Conservation (phyloP, 2,797 vertebrate genomes). For the Pristis pectinata region DNA sequence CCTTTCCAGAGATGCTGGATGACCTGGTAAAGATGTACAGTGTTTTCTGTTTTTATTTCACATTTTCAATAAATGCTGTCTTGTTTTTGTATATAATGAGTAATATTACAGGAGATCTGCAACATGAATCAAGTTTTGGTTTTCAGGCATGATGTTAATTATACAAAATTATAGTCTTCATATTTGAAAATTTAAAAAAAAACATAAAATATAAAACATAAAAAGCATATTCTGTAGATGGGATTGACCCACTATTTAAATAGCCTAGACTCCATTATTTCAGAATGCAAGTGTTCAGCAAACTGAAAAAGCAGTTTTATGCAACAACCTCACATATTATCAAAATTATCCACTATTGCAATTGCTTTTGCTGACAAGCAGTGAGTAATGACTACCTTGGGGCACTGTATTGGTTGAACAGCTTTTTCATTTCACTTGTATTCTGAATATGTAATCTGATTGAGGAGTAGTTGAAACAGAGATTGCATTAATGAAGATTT, state of each 20-base stretch:
- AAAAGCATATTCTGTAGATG: background rate
- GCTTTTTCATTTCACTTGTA: conserved; percentile 37
- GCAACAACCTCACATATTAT: background rate
- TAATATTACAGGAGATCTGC: background rate
- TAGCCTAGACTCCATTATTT: background rate
- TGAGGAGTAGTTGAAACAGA: background rate
- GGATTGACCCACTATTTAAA: background rate
- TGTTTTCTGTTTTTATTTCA: too few relatives aligned
- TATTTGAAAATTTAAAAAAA: background rate
- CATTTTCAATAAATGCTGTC: too few relatives aligned
- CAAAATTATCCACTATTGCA: conserved; percentile 20
- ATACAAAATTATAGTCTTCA: background rate
- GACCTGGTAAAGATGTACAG: too few relatives aligned
- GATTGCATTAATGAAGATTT: conserved; percentile 32
- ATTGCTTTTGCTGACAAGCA: conserved; percentile 26
- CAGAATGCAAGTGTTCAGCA: background rate
- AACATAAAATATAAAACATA: background rate
- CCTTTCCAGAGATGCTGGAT: too few relatives aligned
- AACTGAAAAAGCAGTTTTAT: background rate
- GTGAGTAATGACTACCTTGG: conserved; percentile 43
- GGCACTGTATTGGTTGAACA: conserved; percentile 40
- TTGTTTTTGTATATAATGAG: background rate
- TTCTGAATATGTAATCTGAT: conserved; percentile 3
- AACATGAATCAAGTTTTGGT: background rate
- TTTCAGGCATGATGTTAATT: background rate